Evolutionary conservation across 2,113 vertebrate species (phyloP), one percentile per base, ranked within the genome.

Genomic region (Apistogramma diplotaenia): DNA sequence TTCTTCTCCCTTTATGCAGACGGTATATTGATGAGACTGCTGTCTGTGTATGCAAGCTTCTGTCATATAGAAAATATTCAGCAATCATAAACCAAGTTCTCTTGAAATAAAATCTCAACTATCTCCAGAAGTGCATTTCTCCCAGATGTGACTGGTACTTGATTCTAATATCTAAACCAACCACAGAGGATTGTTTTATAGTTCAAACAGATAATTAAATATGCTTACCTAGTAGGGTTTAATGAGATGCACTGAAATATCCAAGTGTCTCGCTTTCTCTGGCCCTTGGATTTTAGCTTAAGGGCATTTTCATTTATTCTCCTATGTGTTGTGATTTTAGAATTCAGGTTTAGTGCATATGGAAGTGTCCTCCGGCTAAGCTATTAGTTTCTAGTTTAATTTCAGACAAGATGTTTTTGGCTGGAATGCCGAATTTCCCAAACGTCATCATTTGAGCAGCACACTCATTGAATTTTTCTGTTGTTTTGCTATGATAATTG

Each of bases 401-500:
- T 37, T 53, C 8, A 51, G 25, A 8, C 12, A 37, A 18, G 7
- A 8, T 9, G 40, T 4, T 60, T 12, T 62, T 75, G 65, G 8
- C 8, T 46, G 8, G 25, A 23, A 46, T 16, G 1, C 49, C 8
- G 65, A 27, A 27, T 55, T 59, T 49, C 9, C 51, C 27, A 61
- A 62, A 56, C 7, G 29, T 78, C 16, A 54, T 70, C 31, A 61
- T 49, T 70, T 53, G 37, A 62, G 29, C 27, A 31, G 40, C 15
- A 78, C 6, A 7, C 9, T 35, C 8, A 27, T 49, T 3, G 29
- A 62, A 56, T 51, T 37, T 56, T 80, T n/a, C 55, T 5, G 51
- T 78, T 77, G 65, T 43, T 81, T 71, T 61, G n/a, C 10, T 49
- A 13, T 86, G 31, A 25, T 55, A 49, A 35, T 74, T 86, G 60